phyloP scores from a whole-genome alignment of 2,797 vertebrate genomes.

The Cyclopterus lumpus region DNA sequence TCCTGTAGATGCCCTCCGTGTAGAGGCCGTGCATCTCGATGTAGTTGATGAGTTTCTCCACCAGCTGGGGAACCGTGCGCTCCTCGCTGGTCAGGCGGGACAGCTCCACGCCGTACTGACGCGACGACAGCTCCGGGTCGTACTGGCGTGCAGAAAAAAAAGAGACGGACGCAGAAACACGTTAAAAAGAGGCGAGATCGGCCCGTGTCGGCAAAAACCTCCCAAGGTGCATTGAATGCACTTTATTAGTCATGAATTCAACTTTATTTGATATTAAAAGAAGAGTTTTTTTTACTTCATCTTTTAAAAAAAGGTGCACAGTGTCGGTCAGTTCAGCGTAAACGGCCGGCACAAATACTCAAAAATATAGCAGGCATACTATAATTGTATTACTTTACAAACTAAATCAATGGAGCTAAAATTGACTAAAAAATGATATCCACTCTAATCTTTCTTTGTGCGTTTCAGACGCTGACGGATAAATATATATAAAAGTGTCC shows the following conservation, averaged over 20 bases:
- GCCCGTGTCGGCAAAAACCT: not conserved
- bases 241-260: not conserved
- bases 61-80: constrained; percentile 89
- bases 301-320: not conserved
- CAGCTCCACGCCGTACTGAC: constrained; percentile 93
- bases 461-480: too few species aligned
- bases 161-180: not conserved
- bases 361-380: not conserved
- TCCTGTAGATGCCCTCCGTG: constrained; percentile 96
- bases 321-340: too few species aligned
- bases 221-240: fast-evolving
- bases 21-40: constrained; percentile 98
- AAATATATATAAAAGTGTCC: not conserved
- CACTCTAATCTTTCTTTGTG: too few species aligned
- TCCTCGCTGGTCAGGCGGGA: constrained; percentile 94
- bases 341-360: too few species aligned
- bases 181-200: not conserved
- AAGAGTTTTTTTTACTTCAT: not conserved
- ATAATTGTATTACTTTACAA: too few species aligned
- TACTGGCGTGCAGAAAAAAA: constrained; percentile 79
- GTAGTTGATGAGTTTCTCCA: constrained; percentile 97
- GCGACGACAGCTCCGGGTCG: constrained; percentile 90
- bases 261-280: not conserved
- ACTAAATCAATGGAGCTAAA: too few species aligned
- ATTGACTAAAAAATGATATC: too few species aligned